Evolutionary conservation across 2,888 invertebrate species (phyloP), one percentile per base, ranked within the genome.

Genomic region (Agrotis clavis): DNA sequence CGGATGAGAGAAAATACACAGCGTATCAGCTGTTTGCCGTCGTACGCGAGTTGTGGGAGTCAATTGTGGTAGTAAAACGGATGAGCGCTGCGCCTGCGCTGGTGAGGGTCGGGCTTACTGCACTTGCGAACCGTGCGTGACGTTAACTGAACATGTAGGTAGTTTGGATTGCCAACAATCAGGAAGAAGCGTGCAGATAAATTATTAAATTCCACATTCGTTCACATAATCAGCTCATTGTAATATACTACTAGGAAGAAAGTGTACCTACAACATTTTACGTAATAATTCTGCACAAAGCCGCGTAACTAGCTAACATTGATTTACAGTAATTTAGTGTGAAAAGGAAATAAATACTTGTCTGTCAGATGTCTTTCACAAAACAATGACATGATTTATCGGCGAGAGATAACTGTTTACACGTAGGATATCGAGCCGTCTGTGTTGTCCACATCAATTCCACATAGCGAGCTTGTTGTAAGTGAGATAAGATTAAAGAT

Each of bases 381-480:
- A 86, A 90, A 90, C 87, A 89, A 87, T 85, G 88, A 88, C 86
- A 88, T 89, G 89, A 89, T 90, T 89, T 90, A 90, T 90, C 84
- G 85, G 67, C 69, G 68, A 74, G 71, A 87, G 88, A 91, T 90
- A 88, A 86, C 86, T 87, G 87, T 87, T 85, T 81, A 84, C 82
- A 82, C 84, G 82, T 82, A 87, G 84, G 82, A 87, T 84, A 87
- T 86, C 83, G 72, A 65, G 68, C 77, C 65, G 82, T 74, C 70
- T 67, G 41, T 73, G 78, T 67, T 79, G 64, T 81, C 74, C 71
- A 75, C n/a, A n/a, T n/a, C n/a, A n/a, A n/a, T n/a, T n/a, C n/a
- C n/a, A n/a, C 63, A 74, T 77, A 67, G 84, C 56, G 62, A 47
- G 72, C 50, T 84, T 74, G 68, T 77, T 83, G 70, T 65, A 75